Percentiles rank a stretch among this genome's conserved stretches.
Evolutionary conservation across 2,797 vertebrate genomes (phyloP).

Genomic region (Artibeus lituratus): DNA sequence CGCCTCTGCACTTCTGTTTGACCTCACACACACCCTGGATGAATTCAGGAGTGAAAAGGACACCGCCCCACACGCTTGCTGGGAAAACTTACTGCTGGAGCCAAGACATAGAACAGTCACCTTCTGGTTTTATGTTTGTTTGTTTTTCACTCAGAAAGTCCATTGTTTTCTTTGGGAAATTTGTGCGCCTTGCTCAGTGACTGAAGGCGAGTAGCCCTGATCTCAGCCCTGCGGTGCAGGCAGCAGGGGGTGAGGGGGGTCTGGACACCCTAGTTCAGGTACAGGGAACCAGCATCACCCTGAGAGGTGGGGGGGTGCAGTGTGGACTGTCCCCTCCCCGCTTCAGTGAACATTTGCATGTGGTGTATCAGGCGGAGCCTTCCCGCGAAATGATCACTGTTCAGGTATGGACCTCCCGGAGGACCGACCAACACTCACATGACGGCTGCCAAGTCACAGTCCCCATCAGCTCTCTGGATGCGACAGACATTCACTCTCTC

Average conservation of each 20-base stretch:
- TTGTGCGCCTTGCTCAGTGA: neutral
- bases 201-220: neutral
- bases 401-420: neutral
- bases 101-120: neutral
- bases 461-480: slow-evolving; percentile 78
- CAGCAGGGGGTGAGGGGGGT: fast-evolving
- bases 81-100: neutral
- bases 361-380: neutral
- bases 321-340: neutral
- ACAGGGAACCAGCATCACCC: neutral
- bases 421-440: slow-evolving; percentile 79
- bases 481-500: slow-evolving; percentile 74
- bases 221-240: neutral
- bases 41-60: neutral
- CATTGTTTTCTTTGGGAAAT: neutral
- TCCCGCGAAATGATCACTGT: neutral
- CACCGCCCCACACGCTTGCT: neutral
- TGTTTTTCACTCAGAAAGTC: neutral
- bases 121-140: neutral
- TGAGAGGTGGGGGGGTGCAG: neutral
- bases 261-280: neutral
- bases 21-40: neutral
- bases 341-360: neutral
- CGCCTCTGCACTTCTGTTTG: neutral
- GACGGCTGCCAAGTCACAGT: slow-evolving; percentile 81